Conservation (phyloP, 2,113 vertebrate species). For the Hippocampus zosterae region DNA sequence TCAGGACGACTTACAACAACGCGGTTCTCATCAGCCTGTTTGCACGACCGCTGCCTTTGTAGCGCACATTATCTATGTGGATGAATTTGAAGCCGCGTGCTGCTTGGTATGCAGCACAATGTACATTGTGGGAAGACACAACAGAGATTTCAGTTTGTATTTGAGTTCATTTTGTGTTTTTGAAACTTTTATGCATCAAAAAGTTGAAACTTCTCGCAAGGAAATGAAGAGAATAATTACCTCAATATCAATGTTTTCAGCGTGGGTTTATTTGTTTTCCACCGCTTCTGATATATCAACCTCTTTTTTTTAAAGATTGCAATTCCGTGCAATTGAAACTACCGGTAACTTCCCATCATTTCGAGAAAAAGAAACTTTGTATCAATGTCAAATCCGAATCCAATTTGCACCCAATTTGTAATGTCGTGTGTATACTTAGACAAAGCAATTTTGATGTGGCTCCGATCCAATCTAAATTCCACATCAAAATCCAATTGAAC, state of each 20-base stretch:
- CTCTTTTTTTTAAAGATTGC: neutral
- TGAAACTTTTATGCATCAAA: neutral
- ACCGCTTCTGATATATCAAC: neutral
- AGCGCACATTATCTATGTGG: neutral
- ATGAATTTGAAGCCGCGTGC: slow-evolving; percentile 21
- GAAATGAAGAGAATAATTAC: neutral
- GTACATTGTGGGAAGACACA: neutral
- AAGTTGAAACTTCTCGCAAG: neutral
- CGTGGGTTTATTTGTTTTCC: slow-evolving; percentile 5
- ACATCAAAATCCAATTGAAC: neutral
- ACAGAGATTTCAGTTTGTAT: neutral
- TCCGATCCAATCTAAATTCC: neutral
- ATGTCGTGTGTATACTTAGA: neutral
- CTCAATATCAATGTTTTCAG: neutral
- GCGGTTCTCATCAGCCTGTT: slow-evolving; percentile 39
- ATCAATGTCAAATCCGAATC: neutral
- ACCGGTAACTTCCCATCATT: neutral
- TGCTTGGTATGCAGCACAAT: slow-evolving; percentile 4
- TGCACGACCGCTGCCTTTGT: slow-evolving; percentile 25
- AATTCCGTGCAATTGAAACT: too few relatives aligned
- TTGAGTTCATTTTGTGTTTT: neutral
- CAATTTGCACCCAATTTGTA: neutral
- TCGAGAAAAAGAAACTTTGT: neutral
- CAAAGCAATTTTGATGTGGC: neutral
- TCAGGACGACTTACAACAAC: slow-evolving; percentile 60